A percentile compares a stretch with the other conserved stretches of the same genome.
Evolutionary conservation across 2,113 vertebrate genomes (phyloP).

Genomic region (Scophthalmus maximus): DNA sequence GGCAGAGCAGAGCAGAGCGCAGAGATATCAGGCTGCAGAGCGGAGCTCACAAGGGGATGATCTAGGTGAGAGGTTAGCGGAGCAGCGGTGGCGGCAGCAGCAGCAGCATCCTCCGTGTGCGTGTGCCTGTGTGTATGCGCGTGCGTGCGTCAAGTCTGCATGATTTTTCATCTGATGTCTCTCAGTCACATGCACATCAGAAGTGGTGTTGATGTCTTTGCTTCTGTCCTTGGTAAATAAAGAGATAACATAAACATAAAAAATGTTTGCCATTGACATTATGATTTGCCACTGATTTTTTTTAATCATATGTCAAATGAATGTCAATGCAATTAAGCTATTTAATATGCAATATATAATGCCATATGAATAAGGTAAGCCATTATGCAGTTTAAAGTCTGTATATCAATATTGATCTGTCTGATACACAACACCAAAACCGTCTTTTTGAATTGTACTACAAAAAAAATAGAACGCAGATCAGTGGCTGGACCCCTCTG

Average conservation of each 20-base stretch:
- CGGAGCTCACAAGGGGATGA: conserved; percentile 59
- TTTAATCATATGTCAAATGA: not conserved
- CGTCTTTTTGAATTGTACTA: too few relatives aligned
- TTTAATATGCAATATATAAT: not conserved
- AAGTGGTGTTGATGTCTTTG: too few relatives aligned
- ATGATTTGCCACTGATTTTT: not conserved
- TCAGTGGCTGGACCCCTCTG: not conserved
- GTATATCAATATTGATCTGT: too few relatives aligned
- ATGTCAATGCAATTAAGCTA: not conserved
- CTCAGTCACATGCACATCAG: not conserved
- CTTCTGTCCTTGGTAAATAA: too few relatives aligned
- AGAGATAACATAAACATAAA: not conserved
- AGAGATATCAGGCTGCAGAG: conserved; percentile 50
- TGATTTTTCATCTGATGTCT: conserved; percentile 9
- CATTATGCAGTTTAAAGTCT: too few relatives aligned
- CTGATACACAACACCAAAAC: too few relatives aligned
- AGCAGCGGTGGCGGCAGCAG: conserved; percentile 43
- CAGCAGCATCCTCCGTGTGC: conserved; percentile 11
- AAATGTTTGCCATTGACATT: not conserved
- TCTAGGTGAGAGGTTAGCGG: conserved; percentile 73
- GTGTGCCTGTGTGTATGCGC: not conserved
- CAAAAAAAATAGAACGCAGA: too few relatives aligned
- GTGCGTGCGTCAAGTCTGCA: not conserved
- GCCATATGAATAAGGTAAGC: too few relatives aligned
- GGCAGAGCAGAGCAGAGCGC: conserved; percentile 39